phyloP scores from a whole-genome alignment of 2,888 invertebrate genomes.

The Oasisia sp. region DNA sequence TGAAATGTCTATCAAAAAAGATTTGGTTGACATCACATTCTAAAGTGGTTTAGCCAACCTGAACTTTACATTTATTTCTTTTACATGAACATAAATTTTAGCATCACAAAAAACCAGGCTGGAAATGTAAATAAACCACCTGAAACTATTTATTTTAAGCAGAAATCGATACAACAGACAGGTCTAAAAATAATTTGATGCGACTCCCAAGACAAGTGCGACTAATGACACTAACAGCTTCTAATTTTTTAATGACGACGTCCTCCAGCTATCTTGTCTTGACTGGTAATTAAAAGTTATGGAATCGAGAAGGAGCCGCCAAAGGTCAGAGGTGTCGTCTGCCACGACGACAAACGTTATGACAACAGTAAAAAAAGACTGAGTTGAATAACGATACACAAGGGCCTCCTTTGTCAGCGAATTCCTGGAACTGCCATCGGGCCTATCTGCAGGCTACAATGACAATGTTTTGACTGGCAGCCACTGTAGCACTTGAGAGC shows the following conservation, averaged over 20 bases:
- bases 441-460: not conserved
- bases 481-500: not conserved
- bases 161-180: too few species aligned
- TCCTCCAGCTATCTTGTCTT: not conserved
- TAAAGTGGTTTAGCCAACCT: too few species aligned
- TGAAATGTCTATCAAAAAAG: too few species aligned
- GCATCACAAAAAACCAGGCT: too few species aligned
- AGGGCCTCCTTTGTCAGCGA: not conserved
- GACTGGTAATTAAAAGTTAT: constrained; percentile 9
- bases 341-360: not conserved
- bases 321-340: not conserved
- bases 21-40: too few species aligned
- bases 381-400: not conserved
- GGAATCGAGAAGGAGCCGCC: not conserved
- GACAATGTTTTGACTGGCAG: not conserved
- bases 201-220: not conserved
- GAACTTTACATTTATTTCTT: too few species aligned
- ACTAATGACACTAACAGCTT: not conserved
- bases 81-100: too few species aligned
- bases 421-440: not conserved
- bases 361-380: not conserved
- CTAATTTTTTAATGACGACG: not conserved
- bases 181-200: not conserved
- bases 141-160: too few species aligned
- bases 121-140: too few species aligned